A percentile compares a stretch with the other conserved stretches of the same genome.
Evolutionary conservation across 2,797 vertebrate genomes (phyloP).

Genomic region (Tinamus major): DNA sequence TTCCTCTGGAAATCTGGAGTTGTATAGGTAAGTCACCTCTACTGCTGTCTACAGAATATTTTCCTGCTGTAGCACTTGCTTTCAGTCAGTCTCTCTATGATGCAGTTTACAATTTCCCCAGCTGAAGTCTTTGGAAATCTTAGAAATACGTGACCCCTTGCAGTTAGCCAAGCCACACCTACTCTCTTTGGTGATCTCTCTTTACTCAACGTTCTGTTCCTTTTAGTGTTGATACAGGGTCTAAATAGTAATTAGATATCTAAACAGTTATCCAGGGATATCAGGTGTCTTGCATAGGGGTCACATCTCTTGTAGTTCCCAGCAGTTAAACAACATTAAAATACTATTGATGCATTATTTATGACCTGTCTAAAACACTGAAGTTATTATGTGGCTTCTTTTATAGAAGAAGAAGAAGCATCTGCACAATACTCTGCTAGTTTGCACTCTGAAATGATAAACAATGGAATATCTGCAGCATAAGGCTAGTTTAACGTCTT

Average conservation of each 20-base stretch:
- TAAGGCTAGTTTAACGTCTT: neutral
- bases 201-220: neutral
- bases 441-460: neutral
- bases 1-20: neutral
- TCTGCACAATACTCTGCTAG: neutral
- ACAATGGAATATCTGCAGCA: neutral
- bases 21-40: neutral
- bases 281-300: neutral
- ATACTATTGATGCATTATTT: neutral
- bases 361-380: neutral
- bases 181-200: neutral
- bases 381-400: neutral
- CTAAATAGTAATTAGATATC: neutral
- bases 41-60: neutral
- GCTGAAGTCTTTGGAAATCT: slow-evolving; percentile 1
- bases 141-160: neutral
- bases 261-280: neutral
- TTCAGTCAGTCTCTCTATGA: neutral
- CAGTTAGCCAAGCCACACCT: slow-evolving; percentile 48
- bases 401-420: neutral
- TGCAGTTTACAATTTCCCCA: neutral
- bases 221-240: neutral
- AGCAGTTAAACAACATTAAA: neutral
- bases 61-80: neutral
- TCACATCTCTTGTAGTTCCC: neutral